phyloP scores from a whole-genome alignment of 2,888 invertebrate species.

The Dynastes maya region DNA sequence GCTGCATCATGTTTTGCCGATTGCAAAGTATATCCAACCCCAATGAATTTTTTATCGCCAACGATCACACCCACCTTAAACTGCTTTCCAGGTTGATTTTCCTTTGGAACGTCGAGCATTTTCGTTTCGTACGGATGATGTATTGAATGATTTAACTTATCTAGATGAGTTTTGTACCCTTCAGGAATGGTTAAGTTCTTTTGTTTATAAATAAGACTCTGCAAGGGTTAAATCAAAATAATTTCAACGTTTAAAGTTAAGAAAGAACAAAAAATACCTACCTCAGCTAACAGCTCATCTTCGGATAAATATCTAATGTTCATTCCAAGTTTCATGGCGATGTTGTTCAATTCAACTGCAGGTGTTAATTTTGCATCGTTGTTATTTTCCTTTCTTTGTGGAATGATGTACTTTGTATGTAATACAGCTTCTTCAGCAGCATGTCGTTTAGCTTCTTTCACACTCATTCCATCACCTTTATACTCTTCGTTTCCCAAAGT shows the following conservation, averaged over 20 bases:
- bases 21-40: slow-evolving; percentile 63
- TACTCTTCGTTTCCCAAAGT: slow-evolving; percentile 64
- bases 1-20: slow-evolving; percentile 66
- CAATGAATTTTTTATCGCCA: slow-evolving; percentile 61
- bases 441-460: slow-evolving; percentile 63
- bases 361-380: slow-evolving; percentile 60
- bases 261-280: background rate
- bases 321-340: slow-evolving; percentile 63
- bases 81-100: slow-evolving; percentile 59
- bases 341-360: slow-evolving; percentile 64
- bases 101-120: slow-evolving; percentile 54
- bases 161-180: slow-evolving; percentile 60
- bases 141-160: slow-evolving; percentile 62
- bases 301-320: slow-evolving; percentile 59
- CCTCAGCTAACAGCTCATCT: slow-evolving; percentile 41
- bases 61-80: slow-evolving; percentile 63
- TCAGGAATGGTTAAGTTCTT: slow-evolving; percentile 50
- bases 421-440: slow-evolving; percentile 62
- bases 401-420: slow-evolving; percentile 62
- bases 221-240: background rate
- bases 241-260: background rate
- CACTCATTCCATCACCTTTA: slow-evolving; percentile 59
- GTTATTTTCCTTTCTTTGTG: slow-evolving; percentile 55
- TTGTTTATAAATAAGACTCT: slow-evolving; percentile 38
- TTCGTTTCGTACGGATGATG: slow-evolving; percentile 53